Conservation (phyloP, 2,888 invertebrate genomes). For the Caenorhabditis imperialis region DNA sequence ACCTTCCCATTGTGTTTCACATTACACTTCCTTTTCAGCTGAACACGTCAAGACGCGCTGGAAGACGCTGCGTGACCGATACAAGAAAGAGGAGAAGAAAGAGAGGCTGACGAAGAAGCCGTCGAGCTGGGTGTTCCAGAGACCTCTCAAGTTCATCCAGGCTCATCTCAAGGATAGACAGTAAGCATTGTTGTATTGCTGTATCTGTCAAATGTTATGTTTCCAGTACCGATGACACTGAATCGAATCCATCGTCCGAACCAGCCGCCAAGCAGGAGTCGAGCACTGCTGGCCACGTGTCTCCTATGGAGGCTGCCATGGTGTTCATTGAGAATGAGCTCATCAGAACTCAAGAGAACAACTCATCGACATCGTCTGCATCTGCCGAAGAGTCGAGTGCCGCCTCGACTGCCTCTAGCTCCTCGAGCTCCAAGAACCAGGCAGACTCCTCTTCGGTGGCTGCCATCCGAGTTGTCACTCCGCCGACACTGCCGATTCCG, state of each 20-base stretch:
- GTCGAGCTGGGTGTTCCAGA: constrained; percentile 61
- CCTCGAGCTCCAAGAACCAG: constrained; percentile 24
- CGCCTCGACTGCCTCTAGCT: constrained; percentile 33
- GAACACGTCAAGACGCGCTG: constrained; percentile 72
- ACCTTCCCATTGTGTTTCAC: neutral
- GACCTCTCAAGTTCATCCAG: constrained; percentile 61
- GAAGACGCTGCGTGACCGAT: constrained; percentile 73
- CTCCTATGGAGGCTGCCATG: constrained; percentile 63
- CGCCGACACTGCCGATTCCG: constrained; percentile 46
- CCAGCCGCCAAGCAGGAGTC: constrained; percentile 24
- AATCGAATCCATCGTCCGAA: constrained; percentile 29
- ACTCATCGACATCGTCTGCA: constrained; percentile 38
- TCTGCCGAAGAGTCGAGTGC: constrained; percentile 47
- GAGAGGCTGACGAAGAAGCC: constrained; percentile 53
- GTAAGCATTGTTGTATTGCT: constrained; percentile 17
- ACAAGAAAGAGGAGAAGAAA: constrained; percentile 71
- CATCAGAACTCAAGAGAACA: constrained; percentile 42
- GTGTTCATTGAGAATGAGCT: constrained; percentile 61
- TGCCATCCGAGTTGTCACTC: constrained; percentile 9
- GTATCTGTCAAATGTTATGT: neutral
- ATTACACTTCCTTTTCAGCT: constrained; percentile 24
- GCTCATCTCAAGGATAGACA: constrained; percentile 57
- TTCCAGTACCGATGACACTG: constrained; percentile 51
- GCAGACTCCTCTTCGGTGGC: neutral
- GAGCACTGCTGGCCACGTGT: constrained; percentile 49